Evolutionary conservation across 2,113 vertebrate genomes (phyloP), one percentile per base, ranked within the genome.

Genomic region (Gymnocephalus cernua): DNA sequence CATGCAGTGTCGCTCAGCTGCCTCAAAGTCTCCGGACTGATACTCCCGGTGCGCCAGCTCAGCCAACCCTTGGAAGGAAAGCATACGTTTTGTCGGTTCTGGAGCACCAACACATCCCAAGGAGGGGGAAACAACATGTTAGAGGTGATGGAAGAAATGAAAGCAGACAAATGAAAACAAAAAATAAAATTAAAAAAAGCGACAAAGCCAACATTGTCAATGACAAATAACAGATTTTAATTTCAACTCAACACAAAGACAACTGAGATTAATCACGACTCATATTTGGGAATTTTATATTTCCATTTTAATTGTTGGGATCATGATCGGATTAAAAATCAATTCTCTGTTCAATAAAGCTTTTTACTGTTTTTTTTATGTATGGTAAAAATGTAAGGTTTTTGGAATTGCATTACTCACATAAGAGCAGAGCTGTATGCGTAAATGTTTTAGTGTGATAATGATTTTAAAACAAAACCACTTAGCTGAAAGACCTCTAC

Each of bases 11-110:
- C 98, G 98, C 93, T 99, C 98, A 58, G 98, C 98, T 77, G 98
- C 98, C 95, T 99, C 98, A 93, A 99, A 99, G 93, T 99, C 98
- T 59, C 98, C 98, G 74, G 98, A 98, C 95, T 99, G 98, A 96
- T 99, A 99, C 92, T 99, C 98, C 68, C 98, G 97, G 92, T 99
- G 98, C 93, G 98, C 98, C 97, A 99, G 95, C 94, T 99, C 98
- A 84, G 98, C 98, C 96, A 99, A 97, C 96, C 98, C 98, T 99
- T 99, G 97, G 97, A 99, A 99, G 96, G 98, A 99, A 99, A 99
- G 98, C 95, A 99, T 96, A 99, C 95, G 97, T 99, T 99, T 99
- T 96, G 97, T 99, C 96, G 97, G 97, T 99, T 99, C 97, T 98
- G 97, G 96, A 97, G 97, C 93, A 98, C 96, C 97, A 97, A 97